Evolutionary conservation across 2,888 invertebrate species (phyloP).

Genomic region (Lottia scabra): DNA sequence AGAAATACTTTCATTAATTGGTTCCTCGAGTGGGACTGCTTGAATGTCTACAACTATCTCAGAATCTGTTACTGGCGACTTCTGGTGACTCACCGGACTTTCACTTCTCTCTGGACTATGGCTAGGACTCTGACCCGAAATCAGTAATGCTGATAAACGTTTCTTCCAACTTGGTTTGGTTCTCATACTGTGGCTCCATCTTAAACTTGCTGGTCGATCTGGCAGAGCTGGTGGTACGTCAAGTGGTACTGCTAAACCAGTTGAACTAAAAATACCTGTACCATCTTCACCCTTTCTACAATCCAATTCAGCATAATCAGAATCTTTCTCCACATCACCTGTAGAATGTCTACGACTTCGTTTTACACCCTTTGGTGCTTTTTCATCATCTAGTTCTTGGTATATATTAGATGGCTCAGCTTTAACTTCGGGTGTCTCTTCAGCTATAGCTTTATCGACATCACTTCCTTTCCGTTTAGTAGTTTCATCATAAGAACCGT

Average conservation of each 20-base stretch:
- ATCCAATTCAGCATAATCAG: slow-evolving; percentile 47
- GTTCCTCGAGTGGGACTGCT: neutral
- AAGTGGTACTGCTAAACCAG: neutral
- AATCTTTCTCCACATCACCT: slow-evolving; percentile 25
- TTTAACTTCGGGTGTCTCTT: slow-evolving; percentile 7
- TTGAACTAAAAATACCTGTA: neutral
- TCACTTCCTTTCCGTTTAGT: slow-evolving; percentile 18
- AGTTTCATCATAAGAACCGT: slow-evolving; percentile 34
- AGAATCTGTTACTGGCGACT: neutral
- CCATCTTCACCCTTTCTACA: slow-evolving; percentile 29
- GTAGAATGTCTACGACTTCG: slow-evolving; percentile 18
- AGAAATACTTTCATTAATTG: neutral
- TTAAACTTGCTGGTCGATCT: slow-evolving; percentile 7
- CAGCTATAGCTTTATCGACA: slow-evolving; percentile 10
- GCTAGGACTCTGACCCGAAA: neutral
- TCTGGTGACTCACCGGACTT: neutral
- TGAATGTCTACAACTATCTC: neutral
- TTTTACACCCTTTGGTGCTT: slow-evolving; percentile 20
- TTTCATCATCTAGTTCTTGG: slow-evolving; percentile 13
- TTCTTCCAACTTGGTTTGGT: neutral
- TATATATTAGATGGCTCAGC: slow-evolving; percentile 8
- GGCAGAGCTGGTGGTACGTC: slow-evolving; percentile 14
- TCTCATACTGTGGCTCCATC: neutral
- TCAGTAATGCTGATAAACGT: neutral
- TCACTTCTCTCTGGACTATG: neutral